Evolutionary conservation across 92 coral and sea anemone genomes (phyloP).

Genomic region (Umimayanthus kanabou): DNA sequence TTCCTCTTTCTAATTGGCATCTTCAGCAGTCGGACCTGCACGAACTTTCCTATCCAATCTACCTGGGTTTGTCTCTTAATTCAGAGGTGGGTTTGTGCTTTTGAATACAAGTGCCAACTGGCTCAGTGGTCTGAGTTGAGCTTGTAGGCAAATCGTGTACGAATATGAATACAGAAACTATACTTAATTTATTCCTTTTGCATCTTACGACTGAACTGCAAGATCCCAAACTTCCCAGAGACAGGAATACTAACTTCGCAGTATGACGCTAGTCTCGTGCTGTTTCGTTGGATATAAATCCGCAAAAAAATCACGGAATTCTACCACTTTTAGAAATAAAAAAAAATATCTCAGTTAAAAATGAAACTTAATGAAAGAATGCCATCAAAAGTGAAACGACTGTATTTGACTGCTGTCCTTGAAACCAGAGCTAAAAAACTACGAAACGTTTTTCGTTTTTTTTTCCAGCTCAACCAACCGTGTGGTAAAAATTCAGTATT

Average conservation of each 20-base stretch:
- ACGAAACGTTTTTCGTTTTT: no score
- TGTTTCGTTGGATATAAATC: background rate
- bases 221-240: background rate
- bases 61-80: background rate
- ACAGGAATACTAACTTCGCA: background rate
- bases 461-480: background rate
- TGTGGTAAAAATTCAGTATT: background rate
- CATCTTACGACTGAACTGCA: background rate
- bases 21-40: background rate
- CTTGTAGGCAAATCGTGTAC: background rate
- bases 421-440: background rate
- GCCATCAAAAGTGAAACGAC: background rate
- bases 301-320: constrained; percentile 6
- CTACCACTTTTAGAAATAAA: background rate
- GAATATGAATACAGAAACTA: background rate
- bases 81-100: background rate
- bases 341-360: background rate
- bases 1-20: background rate
- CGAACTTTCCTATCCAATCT: background rate
- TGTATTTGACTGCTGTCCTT: background rate
- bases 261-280: background rate
- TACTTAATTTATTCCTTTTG: background rate
- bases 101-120: background rate
- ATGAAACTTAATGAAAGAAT: background rate
- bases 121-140: background rate